Base-by-base conservation (phyloP, 2,888 invertebrate species). In the Drepanosiphum platanoidis region DNA sequence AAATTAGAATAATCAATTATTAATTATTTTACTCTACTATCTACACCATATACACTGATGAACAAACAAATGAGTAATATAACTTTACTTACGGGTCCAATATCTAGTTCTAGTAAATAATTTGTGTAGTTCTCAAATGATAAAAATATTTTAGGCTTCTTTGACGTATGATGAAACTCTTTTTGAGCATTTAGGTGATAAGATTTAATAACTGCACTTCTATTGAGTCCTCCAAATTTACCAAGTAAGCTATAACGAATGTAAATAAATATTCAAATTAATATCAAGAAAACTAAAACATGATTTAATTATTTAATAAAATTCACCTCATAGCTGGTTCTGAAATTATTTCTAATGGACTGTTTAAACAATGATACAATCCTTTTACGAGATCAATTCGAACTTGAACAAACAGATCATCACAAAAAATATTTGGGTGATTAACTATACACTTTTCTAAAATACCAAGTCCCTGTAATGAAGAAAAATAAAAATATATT, bases 201-300 rank as follows among this genome's bases (percentile, higher is more conserved):
- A 42, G 39, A 22, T 52, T 84, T 46, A 3, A 74, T 46, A 32
- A 75, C 30, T 36, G 52, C 52, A 84, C 64, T 84, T 66, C 83
- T 52, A 52, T 75, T 84, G 13, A 66, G 30, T 52, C 75, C 68
- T 52, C 83, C 83, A 74, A 75, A 52, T 34, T 77, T 68, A 27
- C 83, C 83, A 77, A 84, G 75, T 84, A 84, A 68, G 22, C 83
- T 84, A 30, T 13, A 52, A 84, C 15, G 39, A 61, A 61, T 39
- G 42, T 22, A 42, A 3, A 80, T 15, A 58, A n/a, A 74, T 61
- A 72, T 61, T 61, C 0, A 39, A 8, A 13, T 39, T 39, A 68
- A 70, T 11, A 52, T 34, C 52, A 52, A 4, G 18, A 61, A 22
- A 8, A 34, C 34, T 8, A 1, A 34, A 46, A 64, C 27, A 64